Evolutionary conservation across 2,797 vertebrate species (phyloP), one percentile per base, ranked within the genome.

Genomic region (Gymnodraco acuticeps): DNA sequence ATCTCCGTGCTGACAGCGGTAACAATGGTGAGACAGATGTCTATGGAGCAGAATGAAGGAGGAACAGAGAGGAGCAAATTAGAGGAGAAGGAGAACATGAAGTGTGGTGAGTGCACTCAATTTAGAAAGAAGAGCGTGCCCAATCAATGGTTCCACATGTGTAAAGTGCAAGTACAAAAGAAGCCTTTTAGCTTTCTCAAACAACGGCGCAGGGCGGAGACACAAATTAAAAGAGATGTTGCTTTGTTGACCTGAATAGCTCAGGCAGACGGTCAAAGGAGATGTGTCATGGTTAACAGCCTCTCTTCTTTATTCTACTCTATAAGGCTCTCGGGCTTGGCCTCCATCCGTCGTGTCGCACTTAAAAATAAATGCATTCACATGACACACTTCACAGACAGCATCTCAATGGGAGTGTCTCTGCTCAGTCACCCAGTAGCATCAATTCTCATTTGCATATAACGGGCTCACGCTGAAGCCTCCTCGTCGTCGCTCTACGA

Each of bases 301-400:
- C 68, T 81, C 89, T 75, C 89, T 92, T 92, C 76, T 91, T 85
- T 67, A 50, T 53, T 74, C 84, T 56, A 43, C 43, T 67, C 80
- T 71, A 75, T 20, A 43, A 78, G 65, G 77, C 82, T 81, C 31
- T 15, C 13, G 3, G 64, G 55, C 68, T 53, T 15, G 50, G 78
- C 68, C 86, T 86, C 75, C 78, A 79, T 85, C 75, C 60, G 11
- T 59, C 60, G 15, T 2, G 38, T 77, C 5, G 15, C 70, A 78
- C 89, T 91, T 82, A 65, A 88, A 89, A 85, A 82, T 83, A 78
- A 88, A 91, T 27, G 78, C 83, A 72, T 75, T 85, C 88, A 74
- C 82, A 69, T 88, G 92, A 85, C 92, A 92, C 90, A 85, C 80
- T 90, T 90, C 48, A 55, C 67, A 67, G 78, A 83, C 75, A 82